Evolutionary conservation across 37 sponge, comb jelly and placozoan species (phyloP), one percentile per base, ranked within the genome.

Genomic region (Petrosia ficiformis): DNA sequence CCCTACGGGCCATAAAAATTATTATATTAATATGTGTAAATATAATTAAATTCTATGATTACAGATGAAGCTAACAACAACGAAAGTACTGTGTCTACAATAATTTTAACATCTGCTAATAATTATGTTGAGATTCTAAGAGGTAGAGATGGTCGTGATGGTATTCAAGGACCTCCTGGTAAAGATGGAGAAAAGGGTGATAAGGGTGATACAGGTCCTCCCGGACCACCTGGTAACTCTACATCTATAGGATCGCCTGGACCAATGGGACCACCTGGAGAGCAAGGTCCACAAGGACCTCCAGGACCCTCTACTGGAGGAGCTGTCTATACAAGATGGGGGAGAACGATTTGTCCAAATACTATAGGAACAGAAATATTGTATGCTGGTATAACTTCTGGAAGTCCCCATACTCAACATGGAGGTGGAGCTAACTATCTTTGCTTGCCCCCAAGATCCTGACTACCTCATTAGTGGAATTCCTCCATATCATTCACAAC

Each of bases 401-500:
- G 42, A 19, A 82, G 35, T 26, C 42, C 26, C 16, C 64, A 67
- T 37, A 57, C 16, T 31, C 52, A 71, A 29, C 35, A 4, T 22
- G 88, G 88, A 58, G 81, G 87, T 44, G 82, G 78, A 52, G 60
- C 77, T 0, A 80, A 87, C 77, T 77, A 76, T 31, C 72, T 72
- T 22, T 87, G 87, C 59, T 37, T 87, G 56, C 87, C 87, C 28
- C 32, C 83, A 75, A 2, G 76, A 75, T 14, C 75, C 74, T 38
- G 39, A 36, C 16, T 25, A 2, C 2, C 39, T 33, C 39, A 11
- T 11, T 4, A 1, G 54, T 42, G 83, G 83, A 39, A 48, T 40
- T n/a, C n/a, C n/a, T 2, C 70, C 40, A 29, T 42, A 37, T 1
- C 44, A 82, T 22, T 43, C 56, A 8, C 32, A 2, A 16, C n/a